Evolutionary conservation across 2,113 vertebrate genomes (phyloP).

Genomic region (Caracal caracal): DNA sequence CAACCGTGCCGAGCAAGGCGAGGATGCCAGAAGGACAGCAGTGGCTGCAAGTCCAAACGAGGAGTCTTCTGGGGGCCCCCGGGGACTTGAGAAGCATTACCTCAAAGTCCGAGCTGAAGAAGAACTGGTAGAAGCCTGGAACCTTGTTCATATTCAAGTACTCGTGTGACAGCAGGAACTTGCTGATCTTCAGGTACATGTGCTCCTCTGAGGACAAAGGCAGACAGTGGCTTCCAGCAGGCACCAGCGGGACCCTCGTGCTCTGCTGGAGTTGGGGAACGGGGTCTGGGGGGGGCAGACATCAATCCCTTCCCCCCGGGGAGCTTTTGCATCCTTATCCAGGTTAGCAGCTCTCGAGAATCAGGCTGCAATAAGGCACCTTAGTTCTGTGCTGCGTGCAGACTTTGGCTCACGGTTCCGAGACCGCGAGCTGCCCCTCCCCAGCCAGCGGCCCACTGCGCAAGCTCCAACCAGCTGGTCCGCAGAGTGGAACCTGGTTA

Average conservation of each 20-base stretch:
- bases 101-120: conserved; percentile 95
- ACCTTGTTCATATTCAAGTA: conserved; percentile 93
- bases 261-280: neutral
- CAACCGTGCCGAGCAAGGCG: fast-evolving
- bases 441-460: fast-evolving
- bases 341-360: neutral
- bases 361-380: fast-evolving
- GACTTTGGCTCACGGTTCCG: neutral
- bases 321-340: neutral
- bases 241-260: fast-evolving
- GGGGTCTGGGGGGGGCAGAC: fast-evolving
- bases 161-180: conserved; percentile 93
- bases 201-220: conserved; percentile 90
- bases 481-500: neutral
- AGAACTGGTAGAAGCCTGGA: conserved; percentile 95
- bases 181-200: conserved; percentile 94
- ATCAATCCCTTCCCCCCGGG: fast-evolving
- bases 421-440: fast-evolving
- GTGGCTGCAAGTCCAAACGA: fast-evolving
- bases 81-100: conserved; percentile 76
- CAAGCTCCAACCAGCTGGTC: neutral
- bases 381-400: fast-evolving
- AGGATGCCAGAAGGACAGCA: fast-evolving
- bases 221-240: neutral
- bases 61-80: neutral